phyloP scores from a whole-genome alignment of 2,797 vertebrate genomes.

The Sebastes variabilis region DNA sequence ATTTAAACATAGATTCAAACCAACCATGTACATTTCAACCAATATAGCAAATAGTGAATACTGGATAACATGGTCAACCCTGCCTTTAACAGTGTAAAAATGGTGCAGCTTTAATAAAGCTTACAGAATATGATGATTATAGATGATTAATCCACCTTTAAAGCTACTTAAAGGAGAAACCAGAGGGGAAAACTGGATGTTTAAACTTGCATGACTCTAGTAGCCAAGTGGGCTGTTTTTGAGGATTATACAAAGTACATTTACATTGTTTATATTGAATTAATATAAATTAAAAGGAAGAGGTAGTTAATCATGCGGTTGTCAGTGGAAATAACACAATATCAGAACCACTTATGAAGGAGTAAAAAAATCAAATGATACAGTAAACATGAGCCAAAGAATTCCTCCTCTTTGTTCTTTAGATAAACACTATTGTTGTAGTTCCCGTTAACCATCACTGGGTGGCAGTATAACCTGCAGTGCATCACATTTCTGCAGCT shows the following conservation, averaged over 20 bases:
- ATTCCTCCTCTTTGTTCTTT: neutral
- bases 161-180: no score
- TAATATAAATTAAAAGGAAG: neutral
- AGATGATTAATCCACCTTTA: no score
- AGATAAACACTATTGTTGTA: neutral
- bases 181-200: no score
- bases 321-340: no score
- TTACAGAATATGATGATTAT: no score
- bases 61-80: no score
- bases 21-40: no score
- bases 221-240: neutral
- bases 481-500: neutral
- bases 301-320: neutral
- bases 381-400: neutral
- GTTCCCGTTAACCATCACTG: conserved; percentile 4
- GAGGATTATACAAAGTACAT: neutral
- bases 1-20: neutral
- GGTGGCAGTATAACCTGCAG: conserved; percentile 18
- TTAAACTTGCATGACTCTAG: no score
- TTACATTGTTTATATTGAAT: neutral
- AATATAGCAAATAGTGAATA: no score
- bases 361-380: neutral
- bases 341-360: neutral
- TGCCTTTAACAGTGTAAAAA: no score
- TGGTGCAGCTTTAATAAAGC: accelerated